A percentile compares a stretch with the other conserved stretches of the same genome.
Conservation (phyloP, 2,888 invertebrate genomes). For the Archips crataeganus region DNA sequence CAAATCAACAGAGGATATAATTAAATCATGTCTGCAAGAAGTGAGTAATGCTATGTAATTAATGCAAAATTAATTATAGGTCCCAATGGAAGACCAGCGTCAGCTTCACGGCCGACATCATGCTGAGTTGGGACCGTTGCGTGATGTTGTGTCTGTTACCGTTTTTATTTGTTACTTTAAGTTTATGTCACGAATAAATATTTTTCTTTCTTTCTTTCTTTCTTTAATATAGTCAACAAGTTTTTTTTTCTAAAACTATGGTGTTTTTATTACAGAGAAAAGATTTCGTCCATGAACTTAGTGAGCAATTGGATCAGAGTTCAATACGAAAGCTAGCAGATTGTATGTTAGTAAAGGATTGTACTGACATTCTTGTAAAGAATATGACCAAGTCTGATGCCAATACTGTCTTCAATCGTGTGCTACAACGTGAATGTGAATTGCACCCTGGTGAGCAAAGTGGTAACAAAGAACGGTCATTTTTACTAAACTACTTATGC, state of each 20-base stretch:
- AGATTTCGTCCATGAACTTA: slow-evolving; percentile 64
- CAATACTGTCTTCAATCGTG: slow-evolving; percentile 50
- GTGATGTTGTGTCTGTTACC: no score
- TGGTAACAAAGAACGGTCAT: slow-evolving; percentile 53
- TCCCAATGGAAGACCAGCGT: no score
- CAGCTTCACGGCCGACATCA: no score
- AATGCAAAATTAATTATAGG: no score
- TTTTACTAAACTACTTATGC: slow-evolving; percentile 61
- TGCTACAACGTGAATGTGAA: slow-evolving; percentile 55
- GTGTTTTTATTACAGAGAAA: slow-evolving; percentile 62
- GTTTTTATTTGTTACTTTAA: no score
- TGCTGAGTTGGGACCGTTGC: no score
- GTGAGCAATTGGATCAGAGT: slow-evolving; percentile 54
- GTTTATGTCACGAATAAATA: no score
- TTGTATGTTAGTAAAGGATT: slow-evolving; percentile 53
- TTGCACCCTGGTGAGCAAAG: slow-evolving; percentile 31
- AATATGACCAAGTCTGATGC: slow-evolving; percentile 54
- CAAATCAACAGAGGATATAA: slow-evolving; percentile 62
- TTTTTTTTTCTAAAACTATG: not conserved
- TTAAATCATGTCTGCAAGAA: slow-evolving; percentile 62
- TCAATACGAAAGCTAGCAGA: slow-evolving; percentile 59
- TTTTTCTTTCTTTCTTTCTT: no score
- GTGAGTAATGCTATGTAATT: slow-evolving; percentile 54
- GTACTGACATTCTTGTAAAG: slow-evolving; percentile 55
- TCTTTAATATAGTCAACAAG: not conserved